Evolutionary conservation across 2,888 invertebrate species (phyloP).

Genomic region (Salpingus planirostris): DNA sequence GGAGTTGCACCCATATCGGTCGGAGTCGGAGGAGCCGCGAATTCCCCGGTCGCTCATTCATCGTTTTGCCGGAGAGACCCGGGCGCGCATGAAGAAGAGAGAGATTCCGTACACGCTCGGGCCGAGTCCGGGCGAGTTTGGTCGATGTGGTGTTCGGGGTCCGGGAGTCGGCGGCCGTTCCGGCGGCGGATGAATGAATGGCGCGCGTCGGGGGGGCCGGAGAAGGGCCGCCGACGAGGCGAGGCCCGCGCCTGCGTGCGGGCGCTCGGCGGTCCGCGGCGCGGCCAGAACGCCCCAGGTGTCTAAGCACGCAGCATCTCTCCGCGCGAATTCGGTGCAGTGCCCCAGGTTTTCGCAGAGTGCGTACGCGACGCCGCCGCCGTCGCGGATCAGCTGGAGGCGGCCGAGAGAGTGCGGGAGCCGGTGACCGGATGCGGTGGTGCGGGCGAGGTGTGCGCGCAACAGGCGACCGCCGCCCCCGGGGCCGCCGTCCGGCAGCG

Average conservation of each 20-base stretch:
- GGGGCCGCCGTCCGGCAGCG: constrained; percentile 17
- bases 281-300: constrained; percentile 52
- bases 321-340: constrained; percentile 43
- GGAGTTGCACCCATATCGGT: no score
- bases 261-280: constrained; percentile 47
- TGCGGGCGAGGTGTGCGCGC: constrained; percentile 19
- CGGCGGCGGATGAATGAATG: constrained; percentile 35
- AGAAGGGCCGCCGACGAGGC: constrained; percentile 37
- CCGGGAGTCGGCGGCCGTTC: no score
- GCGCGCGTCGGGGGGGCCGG: constrained; percentile 23
- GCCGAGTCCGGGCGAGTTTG: no score
- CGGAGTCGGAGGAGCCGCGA: constrained; percentile 26
- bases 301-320: constrained; percentile 51
- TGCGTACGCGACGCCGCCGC: constrained; percentile 20
- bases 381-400: no score
- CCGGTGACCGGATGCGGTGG: no score
- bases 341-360: constrained; percentile 17
- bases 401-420: no score
- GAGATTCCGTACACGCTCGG: constrained; percentile 36
- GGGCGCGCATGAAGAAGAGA: no score
- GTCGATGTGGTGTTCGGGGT: no score
- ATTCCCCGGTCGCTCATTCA: constrained; percentile 34
- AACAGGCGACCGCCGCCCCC: constrained; percentile 22
- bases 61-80: constrained; percentile 32
- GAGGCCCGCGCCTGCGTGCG: constrained; percentile 44